Evolutionary conservation across 37 sponge, comb jelly and placozoan species (phyloP).

Genomic region (Amphimedon queenslandica): DNA sequence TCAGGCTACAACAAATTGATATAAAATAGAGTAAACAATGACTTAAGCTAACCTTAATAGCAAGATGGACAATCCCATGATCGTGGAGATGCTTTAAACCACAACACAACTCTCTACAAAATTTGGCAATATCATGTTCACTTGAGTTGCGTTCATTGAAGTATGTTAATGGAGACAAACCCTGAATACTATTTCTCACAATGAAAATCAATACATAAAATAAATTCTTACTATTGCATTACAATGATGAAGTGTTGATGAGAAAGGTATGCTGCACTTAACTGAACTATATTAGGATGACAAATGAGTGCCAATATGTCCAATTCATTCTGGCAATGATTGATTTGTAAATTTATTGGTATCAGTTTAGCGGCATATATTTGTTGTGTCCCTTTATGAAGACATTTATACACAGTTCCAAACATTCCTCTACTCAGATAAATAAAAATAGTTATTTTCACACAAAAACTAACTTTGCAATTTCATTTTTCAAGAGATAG

Average conservation of each 20-base stretch:
- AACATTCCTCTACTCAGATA: constrained; percentile 47
- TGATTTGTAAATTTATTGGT: constrained; percentile 19
- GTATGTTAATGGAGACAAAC: constrained; percentile 35
- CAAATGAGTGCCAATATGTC: constrained; percentile 35
- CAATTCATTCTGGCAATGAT: constrained; percentile 60
- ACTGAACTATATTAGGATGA: constrained; percentile 47
- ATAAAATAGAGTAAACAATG: not conserved
- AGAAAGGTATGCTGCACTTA: constrained; percentile 39
- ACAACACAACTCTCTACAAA: constrained; percentile 10
- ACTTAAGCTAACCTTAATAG: constrained; percentile 28
- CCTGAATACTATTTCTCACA: constrained; percentile 22
- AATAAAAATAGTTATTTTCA: not conserved
- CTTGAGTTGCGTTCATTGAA: constrained; percentile 30
- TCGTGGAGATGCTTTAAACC: constrained; percentile 54
- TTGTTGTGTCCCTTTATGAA: constrained; percentile 36
- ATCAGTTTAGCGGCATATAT: constrained; percentile 57
- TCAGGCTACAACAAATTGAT: not conserved
- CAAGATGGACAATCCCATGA: constrained; percentile 46
- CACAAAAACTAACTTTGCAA: constrained; percentile 25
- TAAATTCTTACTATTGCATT: constrained; percentile 49
- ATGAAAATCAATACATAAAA: not conserved
- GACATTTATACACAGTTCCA: constrained; percentile 47
- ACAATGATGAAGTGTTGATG: constrained; percentile 36
- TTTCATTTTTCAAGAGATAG: constrained; percentile 22
- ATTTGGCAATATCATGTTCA: not conserved